Conservation (phyloP, 2,888 invertebrate genomes). For the Hydrotaea cyrtoneurina region DNA sequence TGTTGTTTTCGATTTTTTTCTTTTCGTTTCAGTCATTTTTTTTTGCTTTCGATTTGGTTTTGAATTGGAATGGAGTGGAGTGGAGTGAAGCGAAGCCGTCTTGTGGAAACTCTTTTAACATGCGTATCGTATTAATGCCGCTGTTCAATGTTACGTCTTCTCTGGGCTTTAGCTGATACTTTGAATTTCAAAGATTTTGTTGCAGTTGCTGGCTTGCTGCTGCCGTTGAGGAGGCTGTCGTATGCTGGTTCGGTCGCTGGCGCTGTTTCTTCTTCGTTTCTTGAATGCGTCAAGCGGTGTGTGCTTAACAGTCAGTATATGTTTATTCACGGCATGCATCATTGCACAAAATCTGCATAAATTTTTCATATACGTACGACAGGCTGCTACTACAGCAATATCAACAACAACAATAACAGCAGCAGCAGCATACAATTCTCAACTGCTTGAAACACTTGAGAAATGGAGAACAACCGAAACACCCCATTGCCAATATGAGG, state of each 20-base stretch:
- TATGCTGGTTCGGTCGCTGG: conserved; percentile 25
- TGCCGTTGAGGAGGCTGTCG: conserved; percentile 25
- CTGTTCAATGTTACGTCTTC: conserved; percentile 42
- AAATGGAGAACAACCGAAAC: neutral
- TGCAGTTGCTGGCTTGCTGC: conserved; percentile 37
- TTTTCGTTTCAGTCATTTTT: no score
- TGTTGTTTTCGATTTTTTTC: neutral
- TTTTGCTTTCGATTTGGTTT: conserved; percentile 40
- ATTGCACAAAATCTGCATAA: conserved; percentile 71
- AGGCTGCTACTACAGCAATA: conserved; percentile 38
- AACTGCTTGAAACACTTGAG: conserved; percentile 16
- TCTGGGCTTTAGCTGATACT: conserved; percentile 53
- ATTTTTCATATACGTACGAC: conserved; percentile 61
- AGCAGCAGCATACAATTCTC: conserved; percentile 8
- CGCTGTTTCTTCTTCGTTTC: conserved; percentile 4
- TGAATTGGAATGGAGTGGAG: conserved; percentile 8
- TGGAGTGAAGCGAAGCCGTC: conserved; percentile 17
- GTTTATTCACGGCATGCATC: conserved; percentile 71
- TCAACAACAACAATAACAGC: conserved; percentile 39
- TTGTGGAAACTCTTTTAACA: conserved; percentile 45
- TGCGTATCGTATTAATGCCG: conserved; percentile 65
- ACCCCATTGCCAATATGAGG: neutral
- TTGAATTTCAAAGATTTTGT: conserved; percentile 51
- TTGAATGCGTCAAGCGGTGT: conserved; percentile 65
- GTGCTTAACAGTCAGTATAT: conserved; percentile 66